Base-by-base conservation (phyloP, 64 coral and sea anemone species). In the Montipora sp. region DNA sequence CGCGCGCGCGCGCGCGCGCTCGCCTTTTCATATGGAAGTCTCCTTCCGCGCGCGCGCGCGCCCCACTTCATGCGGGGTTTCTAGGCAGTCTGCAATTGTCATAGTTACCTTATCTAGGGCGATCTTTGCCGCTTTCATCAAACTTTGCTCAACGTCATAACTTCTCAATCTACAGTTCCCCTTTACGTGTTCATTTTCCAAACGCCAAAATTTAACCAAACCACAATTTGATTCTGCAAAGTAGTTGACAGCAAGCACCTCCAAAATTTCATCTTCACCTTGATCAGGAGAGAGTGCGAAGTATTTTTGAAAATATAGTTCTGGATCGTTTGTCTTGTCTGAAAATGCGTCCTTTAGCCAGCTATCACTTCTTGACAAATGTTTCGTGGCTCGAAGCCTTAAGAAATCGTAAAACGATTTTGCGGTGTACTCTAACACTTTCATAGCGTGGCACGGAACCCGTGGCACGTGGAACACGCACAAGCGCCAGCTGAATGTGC, bases 161-260 rank as follows among this genome's bases (percentile, higher is more conserved):
- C 27, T 75, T 15, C 15, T 65, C 27, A 75, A 16, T 24, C 27
- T 36, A 36, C 27, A 36, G 27, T 36, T 36, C 27, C 27, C 27
- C 27, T 0, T 46, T 8, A 46, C 46, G 11, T 46, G 21, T 2
- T 3, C 23, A 75, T 44, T 44, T 75, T 75, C 27, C 73, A 44
- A 11, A 13, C 12, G 9, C 27, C 14, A 75, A 75, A 75, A 2
- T 8, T 36, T 75, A 75, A 75, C 73, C 11, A 75, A 75, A 9
- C 73, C 73, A 44, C 73, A 75, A 23, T 75, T 75, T 46, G 73
- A 75, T 75, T 75, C 36, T 75, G 27, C 13, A 10, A 75, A 75
- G 11, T 75, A 75, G 6, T 75, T 24, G 2, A 46, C 8, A 44
- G 27, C 24, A 3, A 75, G 73, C 15, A 75, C 73, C 73, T 75